These are phyloP conservation scores for Dromas ardeola DNA, from an alignment of 2,113 vertebrate genomes.

Conservation along the genomic window DNA sequence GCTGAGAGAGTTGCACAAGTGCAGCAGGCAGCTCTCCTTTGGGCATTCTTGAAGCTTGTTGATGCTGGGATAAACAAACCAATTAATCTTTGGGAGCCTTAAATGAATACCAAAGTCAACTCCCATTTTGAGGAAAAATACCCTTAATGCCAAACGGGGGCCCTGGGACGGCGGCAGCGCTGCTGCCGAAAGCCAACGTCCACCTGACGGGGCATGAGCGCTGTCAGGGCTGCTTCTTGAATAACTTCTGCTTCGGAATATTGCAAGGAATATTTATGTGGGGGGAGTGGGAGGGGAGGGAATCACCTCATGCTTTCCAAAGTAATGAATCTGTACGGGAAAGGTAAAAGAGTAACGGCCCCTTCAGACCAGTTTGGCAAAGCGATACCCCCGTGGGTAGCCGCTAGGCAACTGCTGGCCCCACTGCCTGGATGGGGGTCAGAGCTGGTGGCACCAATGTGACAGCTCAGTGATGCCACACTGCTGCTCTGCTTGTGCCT, in stretches of 20 bases:
- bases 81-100: neutral
- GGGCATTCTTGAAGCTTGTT: neutral
- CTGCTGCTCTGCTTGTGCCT: neutral
- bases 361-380: neutral
- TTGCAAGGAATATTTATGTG: neutral
- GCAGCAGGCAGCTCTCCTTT: neutral
- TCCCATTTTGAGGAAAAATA: neutral
- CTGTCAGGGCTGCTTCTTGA: neutral
- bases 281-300: accelerated
- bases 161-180: accelerated
- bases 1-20: neutral
- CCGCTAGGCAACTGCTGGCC: neutral
- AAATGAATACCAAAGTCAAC: neutral
- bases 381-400: accelerated
- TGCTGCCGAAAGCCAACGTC: neutral
- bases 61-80: neutral
- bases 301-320: neutral
- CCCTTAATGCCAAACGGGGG: neutral
- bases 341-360: neutral
- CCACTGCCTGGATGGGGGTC: neutral
- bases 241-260: neutral
- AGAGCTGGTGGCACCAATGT: neutral
- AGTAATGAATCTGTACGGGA: neutral
- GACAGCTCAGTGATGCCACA: neutral
- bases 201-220: neutral